Conservation (phyloP, 2,797 vertebrate species). For the Danio albolineatus region DNA sequence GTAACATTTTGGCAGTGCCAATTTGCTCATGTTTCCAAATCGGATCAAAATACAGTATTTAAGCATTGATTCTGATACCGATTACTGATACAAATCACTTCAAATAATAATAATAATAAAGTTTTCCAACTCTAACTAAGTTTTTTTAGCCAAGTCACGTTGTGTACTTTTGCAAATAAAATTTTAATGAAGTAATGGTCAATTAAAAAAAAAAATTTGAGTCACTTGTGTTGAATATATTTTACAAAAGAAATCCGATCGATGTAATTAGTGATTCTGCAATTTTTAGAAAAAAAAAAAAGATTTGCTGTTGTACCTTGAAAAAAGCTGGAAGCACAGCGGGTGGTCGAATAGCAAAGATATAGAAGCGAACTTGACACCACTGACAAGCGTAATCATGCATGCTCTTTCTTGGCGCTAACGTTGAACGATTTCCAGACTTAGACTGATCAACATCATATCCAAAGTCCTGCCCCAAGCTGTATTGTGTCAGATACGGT, state of each 20-base stretch:
- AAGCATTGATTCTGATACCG: too few species aligned
- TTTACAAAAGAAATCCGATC: neutral
- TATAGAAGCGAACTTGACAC: slow-evolving; percentile 29
- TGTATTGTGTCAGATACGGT: slow-evolving; percentile 35
- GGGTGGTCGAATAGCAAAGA: slow-evolving; percentile 4
- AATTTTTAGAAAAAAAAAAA: neutral
- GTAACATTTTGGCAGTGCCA: too few species aligned
- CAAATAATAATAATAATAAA: too few species aligned
- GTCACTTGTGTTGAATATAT: neutral
- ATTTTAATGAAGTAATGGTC: neutral
- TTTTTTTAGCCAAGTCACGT: slow-evolving; percentile 18
- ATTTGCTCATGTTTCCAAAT: too few species aligned
- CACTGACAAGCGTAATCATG: slow-evolving; percentile 52
- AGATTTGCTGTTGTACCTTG: neutral
- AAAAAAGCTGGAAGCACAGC: neutral
- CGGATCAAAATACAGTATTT: too few species aligned
- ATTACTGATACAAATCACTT: too few species aligned
- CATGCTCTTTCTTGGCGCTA: slow-evolving; percentile 37
- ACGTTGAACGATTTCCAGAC: slow-evolving; percentile 46
- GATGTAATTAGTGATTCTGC: neutral
- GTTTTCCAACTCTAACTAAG: too few species aligned
- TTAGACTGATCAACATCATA: slow-evolving; percentile 18
- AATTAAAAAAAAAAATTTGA: too few species aligned
- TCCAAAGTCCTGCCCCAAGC: slow-evolving; percentile 32
- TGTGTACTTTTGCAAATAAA: slow-evolving; percentile 9